Evolutionary conservation across 2,797 vertebrate species (phyloP), one percentile per base, ranked within the genome.

Genomic region (Vultur gryphus): DNA sequence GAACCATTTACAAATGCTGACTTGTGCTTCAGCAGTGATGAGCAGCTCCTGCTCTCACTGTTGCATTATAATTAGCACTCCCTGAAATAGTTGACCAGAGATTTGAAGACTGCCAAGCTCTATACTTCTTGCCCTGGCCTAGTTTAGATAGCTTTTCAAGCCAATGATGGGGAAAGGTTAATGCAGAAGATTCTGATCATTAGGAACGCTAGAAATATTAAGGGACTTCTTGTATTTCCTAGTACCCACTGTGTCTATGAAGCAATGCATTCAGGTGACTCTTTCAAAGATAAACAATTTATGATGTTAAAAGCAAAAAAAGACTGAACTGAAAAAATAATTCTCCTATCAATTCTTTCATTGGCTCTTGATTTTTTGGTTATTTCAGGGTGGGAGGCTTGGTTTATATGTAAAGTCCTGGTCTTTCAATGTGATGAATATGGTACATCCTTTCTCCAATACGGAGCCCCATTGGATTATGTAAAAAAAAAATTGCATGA

Each of bases 71-170:
- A 97, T 97, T 96, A 96, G 55, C 77, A 80, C 44, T 93, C 76
- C 69, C 59, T 94, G 66, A 94, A 96, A 93, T 54, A 93, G 86
- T 91, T 96, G 88, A 94, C 82, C 84, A 90, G 91, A 94, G 89
- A 89, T 94, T 91, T 97, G 76, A 92, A 93, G 65, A 71, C 51
- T 89, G 78, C 64, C 77, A 92, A 87, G 46, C 37, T 67, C 31
- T 86, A 25, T 75, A 69, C 55, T 73, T 91, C 81, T 92, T 87
- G 65, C 73, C 67, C 78, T 93, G 95, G 61, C 91, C 91, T 95
- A 89, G 62, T 94, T 95, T 90, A 80, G 65, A 62, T 54, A 90
- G 51, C 16, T 93, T 81, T 96, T 84, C 23, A 81, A 95, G 59
- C 44, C 82, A 79, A 7, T 29, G 41, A 44, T 72, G 48, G 19